Base-by-base conservation (phyloP, 1,140 invertebrate genomes). In the Cotesia typhae region DNA sequence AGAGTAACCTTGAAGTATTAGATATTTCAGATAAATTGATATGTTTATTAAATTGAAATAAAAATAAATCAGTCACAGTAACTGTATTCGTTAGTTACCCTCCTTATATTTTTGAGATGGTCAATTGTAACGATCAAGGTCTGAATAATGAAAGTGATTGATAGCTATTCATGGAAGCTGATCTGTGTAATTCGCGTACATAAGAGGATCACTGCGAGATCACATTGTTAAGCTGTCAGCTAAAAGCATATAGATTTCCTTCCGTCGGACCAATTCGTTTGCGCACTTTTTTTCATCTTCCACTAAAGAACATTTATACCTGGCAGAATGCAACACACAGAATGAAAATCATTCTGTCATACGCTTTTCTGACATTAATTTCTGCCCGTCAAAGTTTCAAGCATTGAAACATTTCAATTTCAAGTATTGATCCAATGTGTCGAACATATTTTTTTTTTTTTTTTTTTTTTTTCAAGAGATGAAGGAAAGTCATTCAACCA, bases 151-250 rank as follows among this genome's bases (percentile, higher is more conserved):
- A 20, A 66, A 73, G 71, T 76, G 75, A 82, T 82, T 77, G 80
- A 82, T 82, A 73, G 80, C 71, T 72, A 82, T 83, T 83, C 51
- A 55, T 59, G 75, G 59, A 66, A 61, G 53, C 59, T 80, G 80
- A 83, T 80, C 81, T 80, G 79, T 83, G 74, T 81, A 81, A 83
- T 83, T 83, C 76, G 76, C 77, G 65, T 60, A 73, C 66, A 70
- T 74, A 77, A 82, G 79, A 79, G 80, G 78, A 80, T 81, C 17
- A 17, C 71, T 59, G 65, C 28, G 28, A 17, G 70, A 65, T 60
- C 67, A 66, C 61, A 78, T 82, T 82, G 78, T 82, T 66, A 75
- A 47, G 63, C 75, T 81, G 80, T 82, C 80, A 74, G 70, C 59
- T 51, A 38, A 67, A 36, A n/a, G 66, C 66, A 53, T 51, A 20